These are phyloP conservation scores for Menura novaehollandiae DNA, from an alignment of 2,113 vertebrate genomes.

Conservation along the genomic window DNA sequence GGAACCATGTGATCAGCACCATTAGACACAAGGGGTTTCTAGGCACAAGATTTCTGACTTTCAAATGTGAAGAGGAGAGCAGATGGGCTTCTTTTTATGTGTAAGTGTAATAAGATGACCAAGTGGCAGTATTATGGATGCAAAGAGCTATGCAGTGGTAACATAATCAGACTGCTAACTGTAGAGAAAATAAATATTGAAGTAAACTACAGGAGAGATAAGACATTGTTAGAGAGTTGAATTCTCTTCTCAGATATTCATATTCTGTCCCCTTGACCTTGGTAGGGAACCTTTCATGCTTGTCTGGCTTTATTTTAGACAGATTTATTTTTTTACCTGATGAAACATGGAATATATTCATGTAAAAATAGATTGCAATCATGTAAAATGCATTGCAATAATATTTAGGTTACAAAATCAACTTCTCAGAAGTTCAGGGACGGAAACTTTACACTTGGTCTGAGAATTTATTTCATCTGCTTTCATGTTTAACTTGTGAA, in stretches of 20 bases:
- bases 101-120: neutral
- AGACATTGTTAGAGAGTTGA: neutral
- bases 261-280: neutral
- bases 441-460: neutral
- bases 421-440: neutral
- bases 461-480: constrained; percentile 3
- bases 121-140: neutral
- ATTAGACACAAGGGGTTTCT: neutral
- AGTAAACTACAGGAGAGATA: neutral
- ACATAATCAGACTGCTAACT: neutral
- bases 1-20: neutral
- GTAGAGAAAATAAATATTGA: neutral
- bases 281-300: neutral
- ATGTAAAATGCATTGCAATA: neutral
- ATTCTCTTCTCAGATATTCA: neutral
- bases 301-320: neutral
- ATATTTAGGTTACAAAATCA: neutral
- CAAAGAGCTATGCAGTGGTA: neutral
- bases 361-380: constrained; percentile 18
- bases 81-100: neutral
- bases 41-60: neutral
- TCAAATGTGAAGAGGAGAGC: neutral
- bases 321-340: neutral
- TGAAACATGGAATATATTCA: neutral
- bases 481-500: neutral